phyloP scores from a whole-genome alignment of 2,113 vertebrate genomes.

The Gallinago jamesoni region DNA sequence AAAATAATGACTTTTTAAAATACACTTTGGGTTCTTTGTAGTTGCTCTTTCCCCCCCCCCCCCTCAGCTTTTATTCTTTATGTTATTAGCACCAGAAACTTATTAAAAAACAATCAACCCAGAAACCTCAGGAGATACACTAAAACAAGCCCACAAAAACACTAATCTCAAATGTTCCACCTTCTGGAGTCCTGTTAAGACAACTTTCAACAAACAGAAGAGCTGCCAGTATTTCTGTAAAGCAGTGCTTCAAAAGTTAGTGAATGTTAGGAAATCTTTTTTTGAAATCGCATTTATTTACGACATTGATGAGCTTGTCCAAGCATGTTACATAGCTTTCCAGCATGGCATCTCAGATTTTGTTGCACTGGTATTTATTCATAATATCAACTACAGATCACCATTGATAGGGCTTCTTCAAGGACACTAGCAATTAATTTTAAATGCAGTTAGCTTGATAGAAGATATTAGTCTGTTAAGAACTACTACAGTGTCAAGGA shows the following conservation, averaged over 20 bases:
- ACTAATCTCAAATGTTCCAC: background rate
- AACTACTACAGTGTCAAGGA: background rate
- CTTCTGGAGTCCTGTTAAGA: background rate
- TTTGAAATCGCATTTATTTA: background rate
- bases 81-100: background rate
- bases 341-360: background rate
- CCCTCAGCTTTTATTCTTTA: background rate
- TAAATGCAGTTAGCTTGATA: background rate
- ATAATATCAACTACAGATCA: background rate
- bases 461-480: background rate
- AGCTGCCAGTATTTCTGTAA: background rate
- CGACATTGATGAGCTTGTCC: background rate
- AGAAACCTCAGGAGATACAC: background rate
- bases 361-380: background rate
- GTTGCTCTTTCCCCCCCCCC: accelerated
- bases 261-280: background rate
- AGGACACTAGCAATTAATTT: background rate
- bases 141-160: background rate
- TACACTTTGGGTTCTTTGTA: constrained; percentile 42
- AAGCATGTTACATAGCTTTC: background rate
- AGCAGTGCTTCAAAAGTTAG: background rate
- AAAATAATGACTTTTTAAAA: constrained; percentile 62
- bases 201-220: background rate
- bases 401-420: background rate
- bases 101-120: background rate